phyloP scores from a whole-genome alignment of 2,888 invertebrate genomes.

The Beris morrisii region DNA sequence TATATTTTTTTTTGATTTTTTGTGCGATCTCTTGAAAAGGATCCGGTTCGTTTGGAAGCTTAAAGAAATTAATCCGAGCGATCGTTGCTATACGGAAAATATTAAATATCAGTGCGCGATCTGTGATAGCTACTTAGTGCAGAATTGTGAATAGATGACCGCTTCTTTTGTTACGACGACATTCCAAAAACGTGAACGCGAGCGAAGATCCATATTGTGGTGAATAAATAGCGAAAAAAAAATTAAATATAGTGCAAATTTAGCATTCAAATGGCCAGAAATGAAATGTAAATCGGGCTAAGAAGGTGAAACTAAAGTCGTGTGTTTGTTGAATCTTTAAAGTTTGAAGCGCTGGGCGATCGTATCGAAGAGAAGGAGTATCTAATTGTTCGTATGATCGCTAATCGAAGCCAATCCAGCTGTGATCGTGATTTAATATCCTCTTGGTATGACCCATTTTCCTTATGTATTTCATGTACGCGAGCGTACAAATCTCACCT shows the following conservation, averaged over 20 bases:
- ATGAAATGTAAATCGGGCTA: constrained; percentile 20
- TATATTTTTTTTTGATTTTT: no score
- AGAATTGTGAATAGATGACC: background rate
- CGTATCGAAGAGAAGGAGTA: no score
- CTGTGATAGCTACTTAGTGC: background rate
- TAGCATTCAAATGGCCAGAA: constrained; percentile 16
- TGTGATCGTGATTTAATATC: no score
- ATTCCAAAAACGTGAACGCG: background rate
- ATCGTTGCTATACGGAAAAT: constrained; percentile 10
- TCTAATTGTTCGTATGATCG: no score
- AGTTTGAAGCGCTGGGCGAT: no score
- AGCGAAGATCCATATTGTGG: background rate
- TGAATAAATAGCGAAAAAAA: constrained; percentile 1
- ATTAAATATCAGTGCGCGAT: constrained; percentile 18
- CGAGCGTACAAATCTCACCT: no score
- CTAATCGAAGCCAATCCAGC: no score
- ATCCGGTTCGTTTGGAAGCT: no score
- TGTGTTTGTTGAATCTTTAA: background rate
- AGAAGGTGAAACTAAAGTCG: constrained; percentile 25
- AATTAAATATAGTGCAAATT: background rate
- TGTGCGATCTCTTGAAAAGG: no score
- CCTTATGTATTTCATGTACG: no score
- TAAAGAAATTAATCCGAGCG: no score
- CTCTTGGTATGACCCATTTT: no score
- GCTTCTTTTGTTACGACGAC: background rate